A percentile compares a stretch with the other conserved stretches of the same genome.
Conservation (phyloP, 2,888 invertebrate genomes). For the Eustalomyia histrio region DNA sequence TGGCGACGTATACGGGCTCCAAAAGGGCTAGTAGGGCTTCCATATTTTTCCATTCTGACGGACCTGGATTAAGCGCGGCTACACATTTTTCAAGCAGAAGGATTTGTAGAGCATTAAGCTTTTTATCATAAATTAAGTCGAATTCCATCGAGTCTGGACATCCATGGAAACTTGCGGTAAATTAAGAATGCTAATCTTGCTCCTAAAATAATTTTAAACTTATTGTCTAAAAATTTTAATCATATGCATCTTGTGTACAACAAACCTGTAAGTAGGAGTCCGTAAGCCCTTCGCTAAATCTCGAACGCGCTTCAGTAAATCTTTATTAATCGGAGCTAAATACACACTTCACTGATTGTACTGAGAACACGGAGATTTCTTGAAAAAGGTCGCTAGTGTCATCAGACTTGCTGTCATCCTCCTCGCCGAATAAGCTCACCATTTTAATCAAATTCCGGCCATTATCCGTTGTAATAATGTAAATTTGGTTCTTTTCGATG, state of each 20-base stretch:
- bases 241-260: not conserved
- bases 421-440: too few relatives aligned
- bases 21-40: conserved; percentile 2
- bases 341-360: too few relatives aligned
- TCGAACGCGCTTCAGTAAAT: conserved; percentile 27
- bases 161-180: conserved; percentile 11
- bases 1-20: too few relatives aligned
- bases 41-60: conserved; percentile 18
- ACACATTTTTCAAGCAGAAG: conserved; percentile 4
- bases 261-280: too few relatives aligned
- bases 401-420: too few relatives aligned
- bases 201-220: conserved; percentile 1
- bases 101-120: not conserved
- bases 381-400: too few relatives aligned
- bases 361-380: too few relatives aligned
- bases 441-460: too few relatives aligned
- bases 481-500: too few relatives aligned
- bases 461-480: too few relatives aligned
- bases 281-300: conserved; percentile 22
- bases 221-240: not conserved
- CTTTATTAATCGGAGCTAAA: conserved; percentile 6
- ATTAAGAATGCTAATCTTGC: conserved; percentile 7
- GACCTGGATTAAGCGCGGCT: conserved; percentile 10
- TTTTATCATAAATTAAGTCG: conserved; percentile 1
- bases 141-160: conserved; percentile 19